phyloP scores from a whole-genome alignment of 2,888 invertebrate species.

The Troides oblongomaculatus region DNA sequence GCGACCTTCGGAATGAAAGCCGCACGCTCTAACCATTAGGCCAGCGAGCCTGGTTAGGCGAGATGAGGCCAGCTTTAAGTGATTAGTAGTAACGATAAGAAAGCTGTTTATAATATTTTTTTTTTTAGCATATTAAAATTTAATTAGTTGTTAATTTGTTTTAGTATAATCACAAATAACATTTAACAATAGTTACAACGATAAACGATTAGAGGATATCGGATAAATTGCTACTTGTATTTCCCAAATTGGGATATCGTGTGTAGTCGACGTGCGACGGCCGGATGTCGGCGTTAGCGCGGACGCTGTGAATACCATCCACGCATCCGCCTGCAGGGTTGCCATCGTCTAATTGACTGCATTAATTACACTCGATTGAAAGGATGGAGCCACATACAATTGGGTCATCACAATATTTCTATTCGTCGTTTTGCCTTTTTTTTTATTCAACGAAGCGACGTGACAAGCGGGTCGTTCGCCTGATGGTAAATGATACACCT shows the following conservation, averaged over 20 bases:
- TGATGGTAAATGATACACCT: no score
- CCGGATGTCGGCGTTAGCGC: conserved; percentile 52
- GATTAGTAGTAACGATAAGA: no score
- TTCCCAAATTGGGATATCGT: conserved; percentile 30
- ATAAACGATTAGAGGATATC: background rate
- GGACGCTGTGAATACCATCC: conserved; percentile 51
- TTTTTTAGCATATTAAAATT: no score
- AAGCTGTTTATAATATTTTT: no score
- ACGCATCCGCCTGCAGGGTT: conserved; percentile 50
- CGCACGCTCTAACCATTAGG: no score
- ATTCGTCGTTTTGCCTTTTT: no score
- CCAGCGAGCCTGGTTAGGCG: no score
- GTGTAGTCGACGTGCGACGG: conserved; percentile 37
- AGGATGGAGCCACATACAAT: conserved; percentile 8
- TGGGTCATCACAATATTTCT: background rate
- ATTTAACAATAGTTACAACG: background rate
- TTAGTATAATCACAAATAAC: background rate
- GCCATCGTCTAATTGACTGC: conserved; percentile 23
- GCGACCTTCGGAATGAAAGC: no score
- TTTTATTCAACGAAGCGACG: no score
- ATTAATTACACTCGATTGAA: conserved; percentile 19
- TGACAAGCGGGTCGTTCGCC: no score
- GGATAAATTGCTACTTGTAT: conserved; percentile 26
- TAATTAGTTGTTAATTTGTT: background rate
- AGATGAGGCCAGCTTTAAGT: no score